Percentiles rank a stretch among this genome's conserved stretches.
phyloP scores from a whole-genome alignment of 2,797 vertebrate genomes.

The Setipinna tenuifilis region DNA sequence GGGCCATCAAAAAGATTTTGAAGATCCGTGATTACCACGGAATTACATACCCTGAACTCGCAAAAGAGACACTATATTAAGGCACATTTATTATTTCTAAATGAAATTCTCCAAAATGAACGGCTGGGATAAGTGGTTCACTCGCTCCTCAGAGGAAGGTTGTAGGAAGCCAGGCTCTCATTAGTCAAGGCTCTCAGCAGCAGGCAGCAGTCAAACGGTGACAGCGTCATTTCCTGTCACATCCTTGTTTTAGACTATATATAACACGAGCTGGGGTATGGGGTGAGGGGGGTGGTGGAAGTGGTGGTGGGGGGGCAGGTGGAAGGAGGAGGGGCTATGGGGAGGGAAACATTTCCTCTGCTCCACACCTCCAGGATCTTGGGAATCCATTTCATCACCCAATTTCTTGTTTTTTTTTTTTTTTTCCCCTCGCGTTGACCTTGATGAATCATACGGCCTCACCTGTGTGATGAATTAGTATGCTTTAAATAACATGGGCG shows the following conservation, averaged over 20 bases:
- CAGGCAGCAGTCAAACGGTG: not conserved
- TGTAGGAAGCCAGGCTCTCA: not conserved
- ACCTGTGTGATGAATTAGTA: conserved; percentile 62
- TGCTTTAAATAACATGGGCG: conserved; percentile 52
- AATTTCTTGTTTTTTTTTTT: not conserved
- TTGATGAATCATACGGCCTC: conserved; percentile 40
- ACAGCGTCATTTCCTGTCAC: conserved; percentile 13
- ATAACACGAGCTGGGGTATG: not conserved
- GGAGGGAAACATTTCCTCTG: not conserved
- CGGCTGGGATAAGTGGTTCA: not conserved
- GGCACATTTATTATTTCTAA: not conserved
- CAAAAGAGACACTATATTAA: not conserved
- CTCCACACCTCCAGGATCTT: conserved; percentile 5
- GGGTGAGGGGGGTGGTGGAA: not conserved
- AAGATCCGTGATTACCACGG: not conserved
- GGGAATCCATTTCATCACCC: conserved; percentile 26
- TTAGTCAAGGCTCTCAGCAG: conserved; percentile 14
- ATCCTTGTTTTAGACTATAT: conserved; percentile 11
- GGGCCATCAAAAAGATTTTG: not conserved
- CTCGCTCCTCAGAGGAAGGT: not conserved
- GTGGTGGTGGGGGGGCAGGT: not conserved
- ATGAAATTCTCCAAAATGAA: not conserved
- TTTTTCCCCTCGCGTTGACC: conserved; percentile 17
- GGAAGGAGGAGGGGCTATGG: too few species aligned
- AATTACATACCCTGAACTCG: not conserved